Base-by-base conservation (phyloP, 2,113 vertebrate genomes). In the Lepisosteus oculatus region DNA sequence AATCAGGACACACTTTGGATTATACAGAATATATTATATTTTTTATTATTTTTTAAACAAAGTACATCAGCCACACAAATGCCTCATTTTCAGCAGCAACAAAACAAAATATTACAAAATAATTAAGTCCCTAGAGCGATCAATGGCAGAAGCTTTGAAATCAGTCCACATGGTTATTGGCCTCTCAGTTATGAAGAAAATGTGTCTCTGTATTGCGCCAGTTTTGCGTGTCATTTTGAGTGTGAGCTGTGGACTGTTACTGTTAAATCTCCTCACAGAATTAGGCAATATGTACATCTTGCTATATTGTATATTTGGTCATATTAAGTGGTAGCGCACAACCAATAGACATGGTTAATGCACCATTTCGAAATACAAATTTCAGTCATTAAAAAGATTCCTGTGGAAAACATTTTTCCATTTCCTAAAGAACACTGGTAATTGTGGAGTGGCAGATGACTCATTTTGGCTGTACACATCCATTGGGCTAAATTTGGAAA, bases 21-120 rank as follows among this genome's bases (percentile, higher is more conserved):
- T 65, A 79, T 70, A 77, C 51, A 70, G 56, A 80, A 74, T 71
- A 78, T 79, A 84, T 84, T 79, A 84, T 84, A 85, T 88, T 88
- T 90, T 92, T 92, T 90, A 90, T 92, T 91, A 86, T 85, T 87
- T 84, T 29, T 77, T 84, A 87, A 89, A 92, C 89, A 91, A 85
- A 84, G 85, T 80, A 90, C 82, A 89, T 90, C 90, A 90, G 92
- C 78, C 90, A 81, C 76, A 74, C 81, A 80, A 85, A 87, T 78
- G 76, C 77, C 8, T 13, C 14, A 6, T 67, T 79, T 43, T 8
- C 47, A 62, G 69, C 67, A 51, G 65, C 44, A 65, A 71, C 11
- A 68, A 9, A 73, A 63, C 45, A 69, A 65, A 72, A 55, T 13
- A 66, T 45, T 65, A 6, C 7, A 61, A 61, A 70, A 76, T 65